Conservation (phyloP, 2,797 vertebrate genomes). For the Menidia menidia region DNA sequence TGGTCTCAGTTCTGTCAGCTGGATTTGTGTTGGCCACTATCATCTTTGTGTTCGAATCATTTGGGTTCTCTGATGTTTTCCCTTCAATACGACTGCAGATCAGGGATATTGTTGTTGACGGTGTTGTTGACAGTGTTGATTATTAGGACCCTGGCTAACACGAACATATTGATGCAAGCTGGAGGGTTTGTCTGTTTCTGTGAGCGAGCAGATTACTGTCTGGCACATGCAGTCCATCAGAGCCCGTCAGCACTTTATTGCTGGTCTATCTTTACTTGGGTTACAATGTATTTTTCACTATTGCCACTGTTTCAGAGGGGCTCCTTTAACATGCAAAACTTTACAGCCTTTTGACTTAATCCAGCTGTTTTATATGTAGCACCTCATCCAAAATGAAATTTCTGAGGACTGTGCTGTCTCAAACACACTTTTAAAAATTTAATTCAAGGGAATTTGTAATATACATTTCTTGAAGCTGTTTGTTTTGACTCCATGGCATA, state of each 20-base stretch:
- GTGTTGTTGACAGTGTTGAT: constrained; percentile 28
- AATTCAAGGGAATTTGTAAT: constrained; percentile 1
- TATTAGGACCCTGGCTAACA: constrained; percentile 38
- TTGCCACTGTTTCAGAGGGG: constrained; percentile 16
- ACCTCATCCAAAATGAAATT: constrained; percentile 4
- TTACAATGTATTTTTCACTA: constrained; percentile 23
- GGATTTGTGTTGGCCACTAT: not conserved
- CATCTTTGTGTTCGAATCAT: constrained; percentile 11
- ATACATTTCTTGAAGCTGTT: constrained; percentile 9
- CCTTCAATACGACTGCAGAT: constrained; percentile 10
- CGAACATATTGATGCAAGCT: constrained; percentile 45
- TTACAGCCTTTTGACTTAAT: constrained; percentile 25
- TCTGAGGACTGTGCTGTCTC: constrained; percentile 14
- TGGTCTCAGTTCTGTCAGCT: constrained; percentile 10
- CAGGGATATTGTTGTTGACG: constrained; percentile 25
- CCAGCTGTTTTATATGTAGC: constrained; percentile 19
- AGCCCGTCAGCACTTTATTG: constrained; percentile 39
- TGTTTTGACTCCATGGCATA: constrained; percentile 9
- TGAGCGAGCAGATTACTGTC: constrained; percentile 26
- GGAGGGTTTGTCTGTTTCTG: constrained; percentile 38
- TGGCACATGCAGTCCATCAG: constrained; percentile 27
- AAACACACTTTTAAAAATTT: constrained; percentile 6
- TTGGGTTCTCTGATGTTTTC: constrained; percentile 1
- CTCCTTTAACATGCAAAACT: constrained; percentile 17
- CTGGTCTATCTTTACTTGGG: constrained; percentile 25